These are phyloP conservation scores for Mohoua ochrocephala DNA, from an alignment of 2,113 vertebrate species.

Conservation along the genomic window DNA sequence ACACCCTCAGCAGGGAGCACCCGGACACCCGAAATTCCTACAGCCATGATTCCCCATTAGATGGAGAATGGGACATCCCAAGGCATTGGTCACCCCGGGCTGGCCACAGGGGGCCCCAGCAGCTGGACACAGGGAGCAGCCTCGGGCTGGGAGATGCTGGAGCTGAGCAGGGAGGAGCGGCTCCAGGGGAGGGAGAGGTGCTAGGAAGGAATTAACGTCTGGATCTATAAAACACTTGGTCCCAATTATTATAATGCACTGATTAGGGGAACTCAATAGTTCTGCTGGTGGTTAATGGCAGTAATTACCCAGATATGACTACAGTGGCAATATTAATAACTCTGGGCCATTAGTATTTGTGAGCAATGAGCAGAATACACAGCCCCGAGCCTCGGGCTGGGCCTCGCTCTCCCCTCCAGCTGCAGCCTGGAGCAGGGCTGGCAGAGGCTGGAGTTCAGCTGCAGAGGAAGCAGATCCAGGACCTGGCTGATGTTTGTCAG, in stretches of 20 bases:
- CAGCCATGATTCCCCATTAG: rapidly evolving
- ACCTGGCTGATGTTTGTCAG: neutral
- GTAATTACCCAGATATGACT: slow-evolving; percentile 64
- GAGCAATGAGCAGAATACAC: slow-evolving; percentile 55
- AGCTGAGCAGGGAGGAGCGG: neutral
- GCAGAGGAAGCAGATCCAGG: neutral
- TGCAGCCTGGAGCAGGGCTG: neutral
- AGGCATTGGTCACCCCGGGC: neutral
- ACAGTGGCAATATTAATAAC: slow-evolving; percentile 65
- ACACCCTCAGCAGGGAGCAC: neutral
- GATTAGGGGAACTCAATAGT: slow-evolving; percentile 67
- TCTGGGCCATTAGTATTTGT: slow-evolving; percentile 65
- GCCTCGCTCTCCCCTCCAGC: neutral
- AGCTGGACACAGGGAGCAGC: neutral
- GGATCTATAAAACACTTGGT: slow-evolving; percentile 65
- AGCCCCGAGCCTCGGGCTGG: neutral
- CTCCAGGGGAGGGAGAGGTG: neutral
- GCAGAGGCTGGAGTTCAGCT: neutral
- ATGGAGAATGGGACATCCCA: neutral
- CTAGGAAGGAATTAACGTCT: slow-evolving; percentile 38
- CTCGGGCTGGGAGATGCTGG: rapidly evolving
- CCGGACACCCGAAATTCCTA: neutral
- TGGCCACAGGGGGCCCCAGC: neutral
- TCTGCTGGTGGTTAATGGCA: slow-evolving; percentile 62
- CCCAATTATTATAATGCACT: slow-evolving; percentile 67